Percentiles rank a stretch among this genome's conserved stretches.
Evolutionary conservation across 2,888 invertebrate genomes (phyloP).

Genomic region (Amiota mariae): DNA sequence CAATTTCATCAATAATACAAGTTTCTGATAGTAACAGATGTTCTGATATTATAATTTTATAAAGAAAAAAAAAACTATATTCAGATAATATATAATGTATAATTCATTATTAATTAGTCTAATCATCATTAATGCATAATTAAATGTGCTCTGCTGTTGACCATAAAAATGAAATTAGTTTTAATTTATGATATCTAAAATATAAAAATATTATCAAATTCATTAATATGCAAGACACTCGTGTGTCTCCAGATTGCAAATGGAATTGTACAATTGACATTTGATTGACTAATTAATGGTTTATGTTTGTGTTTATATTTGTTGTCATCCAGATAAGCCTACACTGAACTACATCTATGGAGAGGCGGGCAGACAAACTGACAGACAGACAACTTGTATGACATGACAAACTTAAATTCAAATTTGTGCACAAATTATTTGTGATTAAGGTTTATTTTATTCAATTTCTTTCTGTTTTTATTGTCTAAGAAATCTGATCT

Average conservation of each 20-base stretch:
- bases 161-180: neutral
- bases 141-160: neutral
- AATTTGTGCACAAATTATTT: too few species aligned
- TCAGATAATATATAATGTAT: too few species aligned
- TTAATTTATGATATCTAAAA: neutral
- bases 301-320: neutral
- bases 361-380: too few species aligned
- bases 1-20: too few species aligned
- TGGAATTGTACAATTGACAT: neutral
- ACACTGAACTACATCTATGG: neutral
- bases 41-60: too few species aligned
- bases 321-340: neutral
- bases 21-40: too few species aligned
- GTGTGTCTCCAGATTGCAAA: neutral
- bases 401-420: too few species aligned
- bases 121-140: too few species aligned
- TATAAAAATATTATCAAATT: neutral
- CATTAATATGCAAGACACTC: conserved; percentile 22
- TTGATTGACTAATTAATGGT: neutral
- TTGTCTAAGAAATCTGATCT: conserved; percentile 13
- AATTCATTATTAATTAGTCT: too few species aligned
- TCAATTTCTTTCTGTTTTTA: neutral
- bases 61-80: too few species aligned
- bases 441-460: too few species aligned
- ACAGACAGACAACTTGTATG: too few species aligned